Base-by-base conservation (phyloP, 2,888 invertebrate species). In the Drosophila monieri region DNA sequence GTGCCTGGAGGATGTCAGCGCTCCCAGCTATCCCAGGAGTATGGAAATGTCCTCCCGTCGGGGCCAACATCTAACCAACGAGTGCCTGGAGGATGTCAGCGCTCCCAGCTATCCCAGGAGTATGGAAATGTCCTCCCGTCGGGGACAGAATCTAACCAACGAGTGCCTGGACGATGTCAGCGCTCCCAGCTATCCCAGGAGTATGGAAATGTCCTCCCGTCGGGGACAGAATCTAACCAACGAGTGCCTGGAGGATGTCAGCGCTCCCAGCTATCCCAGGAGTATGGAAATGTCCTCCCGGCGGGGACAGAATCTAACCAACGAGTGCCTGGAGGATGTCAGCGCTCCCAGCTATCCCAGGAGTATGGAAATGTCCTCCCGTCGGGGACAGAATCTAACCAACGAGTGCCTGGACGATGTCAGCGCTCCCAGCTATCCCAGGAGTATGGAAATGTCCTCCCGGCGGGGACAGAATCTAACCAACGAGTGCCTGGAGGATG, bases 151-250 rank as follows among this genome's bases (percentile, higher is more conserved):
- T 5, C 14, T 39, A 37, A 14, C 48, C 14, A 53, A 9, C 10
- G 54, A 60, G 44, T 18, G 55, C 8, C n/a, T 44, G 4, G 15
- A 64, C 0, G 59, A 78, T 27, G 10, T 54, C 23, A 2, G 52
- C 43, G 35, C 59, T n/a, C 30, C 44, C 62, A n/a, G 23, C 48
- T n/a, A n/a, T n/a, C n/a, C n/a, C n/a, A n/a, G n/a, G n/a, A n/a
- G n/a, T n/a, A n/a, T n/a, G n/a, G n/a, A n/a, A n/a, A n/a, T 60
- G 72, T 25, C 44, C n/a, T 37, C 65, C 8, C 23, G 18, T 5
- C 35, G 30, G 10, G 1, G 60, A 48, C 9, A 77, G 67, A 25
- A 41, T 3, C n/a, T 46, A 21, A 12, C 53, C 18, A 52, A 9
- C 4, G 54, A 60, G 44, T 18, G 55, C 5, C 18, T 44, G 2